A percentile compares a stretch with the other conserved stretches of the same genome.
These are phyloP conservation scores for Bergia puertoricense DNA, from an alignment of 92 coral and sea anemone genomes.

Conservation along the genomic window DNA sequence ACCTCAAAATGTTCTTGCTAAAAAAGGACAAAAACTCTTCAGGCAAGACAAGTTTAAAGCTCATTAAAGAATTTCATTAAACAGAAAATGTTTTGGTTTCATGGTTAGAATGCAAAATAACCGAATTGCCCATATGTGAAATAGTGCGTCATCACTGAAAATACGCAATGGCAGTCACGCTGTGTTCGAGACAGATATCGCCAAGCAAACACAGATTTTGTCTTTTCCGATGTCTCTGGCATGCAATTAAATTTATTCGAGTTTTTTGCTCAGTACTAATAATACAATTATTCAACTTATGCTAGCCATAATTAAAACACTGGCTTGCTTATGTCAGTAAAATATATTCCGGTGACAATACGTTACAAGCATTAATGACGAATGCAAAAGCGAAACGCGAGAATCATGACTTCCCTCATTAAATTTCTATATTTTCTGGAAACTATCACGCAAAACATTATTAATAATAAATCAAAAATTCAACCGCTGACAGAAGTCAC, in stretches of 20 bases:
- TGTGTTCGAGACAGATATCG: not conserved
- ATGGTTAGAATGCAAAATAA: not conserved
- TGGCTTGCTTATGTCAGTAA: too few relatives aligned
- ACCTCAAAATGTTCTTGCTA: not conserved
- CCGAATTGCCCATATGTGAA: not conserved
- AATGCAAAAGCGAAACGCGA: not conserved
- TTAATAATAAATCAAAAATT: too few relatives aligned
- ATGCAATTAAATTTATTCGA: not conserved
- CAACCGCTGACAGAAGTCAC: not conserved
- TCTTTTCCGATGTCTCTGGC: not conserved
- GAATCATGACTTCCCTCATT: not conserved
- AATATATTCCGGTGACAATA: not conserved
- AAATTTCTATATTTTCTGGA: not conserved
- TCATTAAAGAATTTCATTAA: not conserved
- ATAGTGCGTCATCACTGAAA: not conserved
- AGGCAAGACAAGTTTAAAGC: not conserved
- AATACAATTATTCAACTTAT: too few relatives aligned
- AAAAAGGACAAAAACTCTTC: not conserved
- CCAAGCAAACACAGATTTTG: not conserved
- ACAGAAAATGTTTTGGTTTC: not conserved
- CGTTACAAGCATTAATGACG: not conserved
- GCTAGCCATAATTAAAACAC: not conserved
- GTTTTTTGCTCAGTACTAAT: not conserved
- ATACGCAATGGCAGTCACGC: not conserved
- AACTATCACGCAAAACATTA: not conserved